Evolutionary conservation across 2,797 vertebrate genomes (phyloP).

Genomic region (Myripristis jacobus): DNA sequence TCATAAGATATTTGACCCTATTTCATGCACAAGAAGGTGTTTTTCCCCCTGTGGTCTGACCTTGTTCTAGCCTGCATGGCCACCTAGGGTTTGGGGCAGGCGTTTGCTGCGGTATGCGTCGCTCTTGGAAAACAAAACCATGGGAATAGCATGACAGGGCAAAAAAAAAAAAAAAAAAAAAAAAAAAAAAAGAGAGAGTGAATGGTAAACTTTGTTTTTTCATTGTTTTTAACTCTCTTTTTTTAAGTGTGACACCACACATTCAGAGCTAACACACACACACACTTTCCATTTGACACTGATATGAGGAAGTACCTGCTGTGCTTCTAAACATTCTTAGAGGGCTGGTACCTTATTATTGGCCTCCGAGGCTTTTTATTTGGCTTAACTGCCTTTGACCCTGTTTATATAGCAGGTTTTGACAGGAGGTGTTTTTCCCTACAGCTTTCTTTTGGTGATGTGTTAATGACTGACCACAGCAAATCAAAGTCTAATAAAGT

Average conservation of each 20-base stretch:
- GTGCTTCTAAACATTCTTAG: neutral
- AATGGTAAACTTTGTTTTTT: constrained; percentile 36
- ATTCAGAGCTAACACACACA: constrained; percentile 5
- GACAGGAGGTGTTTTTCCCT: neutral
- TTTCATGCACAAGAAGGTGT: constrained; percentile 37
- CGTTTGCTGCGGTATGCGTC: constrained; percentile 58
- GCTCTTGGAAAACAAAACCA: constrained; percentile 60
- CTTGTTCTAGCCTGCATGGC: constrained; percentile 51
- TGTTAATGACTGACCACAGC: neutral
- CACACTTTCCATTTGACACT: neutral
- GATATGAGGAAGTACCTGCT: constrained; percentile 30
- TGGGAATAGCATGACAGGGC: constrained; percentile 52
- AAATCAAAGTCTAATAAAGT: neutral
- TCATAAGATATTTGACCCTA: constrained; percentile 2
- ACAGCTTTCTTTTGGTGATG: neutral
- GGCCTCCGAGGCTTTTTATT: neutral
- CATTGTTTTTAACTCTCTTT: constrained; percentile 11
- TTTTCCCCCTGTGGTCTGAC: constrained; percentile 63
- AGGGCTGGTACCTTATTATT: neutral
- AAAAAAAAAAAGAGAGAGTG: too few species aligned
- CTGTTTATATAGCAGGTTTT: neutral
- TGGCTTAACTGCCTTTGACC: neutral
- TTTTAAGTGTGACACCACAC: neutral
- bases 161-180: constrained; percentile 41
- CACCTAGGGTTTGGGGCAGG: constrained; percentile 61